Evolutionary conservation across 2,797 vertebrate genomes (phyloP), one percentile per base, ranked within the genome.

Genomic region (Sardinella longiceps): DNA sequence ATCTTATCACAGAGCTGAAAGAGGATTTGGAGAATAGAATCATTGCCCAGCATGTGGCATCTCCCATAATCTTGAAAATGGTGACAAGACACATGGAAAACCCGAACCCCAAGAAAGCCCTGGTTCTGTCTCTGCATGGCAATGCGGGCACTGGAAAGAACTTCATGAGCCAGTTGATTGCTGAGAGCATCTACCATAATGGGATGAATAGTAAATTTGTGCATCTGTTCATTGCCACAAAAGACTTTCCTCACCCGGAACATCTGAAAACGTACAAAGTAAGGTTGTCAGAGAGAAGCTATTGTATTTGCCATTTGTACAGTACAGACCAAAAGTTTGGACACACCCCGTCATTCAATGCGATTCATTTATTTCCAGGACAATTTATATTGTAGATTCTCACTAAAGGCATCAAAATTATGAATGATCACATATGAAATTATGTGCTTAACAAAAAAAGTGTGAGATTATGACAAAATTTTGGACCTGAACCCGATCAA

Each of bases 101-200:
- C n/a, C n/a, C n/a, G 89, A 97, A 97, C 82, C 96, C 97, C 0
- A 97, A 97, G 93, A 99, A 99, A 86, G 96, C 98, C 0, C 94
- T 99, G 88, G 96, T 96, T 15, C 95, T 99, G 18, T 99, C 98
- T 0, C 92, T 99, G 48, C 98, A 99, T 0, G 98, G 98, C 87
- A 97, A 95, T 97, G 96, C 97, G 0, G 98, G 98, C 80, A 99
- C 98, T 0, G 98, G 98, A 88, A 99, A 99, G 93, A 99, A 98
- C 90, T 97, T 96, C n/a, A 93, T 97, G 39, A 98, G 96, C 87
- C 94, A 97, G 81, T 94, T 99, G 45, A 93, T 99, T 4, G 96
- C 96, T 0, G 92, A 97, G 30, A 95, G 93, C 56, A 87, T 99
- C 84, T 97, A 97, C 91, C 90, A 84, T 0, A 91, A 95, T 0